These are phyloP conservation scores for Pristionchus mayeri DNA, from an alignment of 2,888 invertebrate genomes.

Conservation along the genomic window DNA sequence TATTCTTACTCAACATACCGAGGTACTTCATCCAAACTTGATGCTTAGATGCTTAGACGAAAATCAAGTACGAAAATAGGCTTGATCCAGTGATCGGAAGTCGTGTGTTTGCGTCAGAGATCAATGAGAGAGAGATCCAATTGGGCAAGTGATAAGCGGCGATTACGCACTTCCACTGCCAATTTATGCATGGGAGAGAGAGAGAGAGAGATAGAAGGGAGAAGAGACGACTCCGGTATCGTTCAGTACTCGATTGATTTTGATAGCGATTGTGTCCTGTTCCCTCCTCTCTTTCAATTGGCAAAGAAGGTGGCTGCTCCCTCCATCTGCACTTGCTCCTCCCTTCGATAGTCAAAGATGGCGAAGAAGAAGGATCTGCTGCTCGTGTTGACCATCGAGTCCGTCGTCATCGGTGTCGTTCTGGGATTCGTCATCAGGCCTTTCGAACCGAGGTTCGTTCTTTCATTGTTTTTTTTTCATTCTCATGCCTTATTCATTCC, in stretches of 20 bases:
- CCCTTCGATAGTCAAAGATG: not conserved
- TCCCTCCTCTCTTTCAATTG: not conserved
- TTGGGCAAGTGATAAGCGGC: slow-evolving; percentile 12
- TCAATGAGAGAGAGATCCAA: not conserved
- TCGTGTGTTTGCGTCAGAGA: not conserved
- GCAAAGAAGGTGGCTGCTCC: not conserved
- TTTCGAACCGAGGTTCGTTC: slow-evolving; percentile 77
- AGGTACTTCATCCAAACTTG: not conserved
- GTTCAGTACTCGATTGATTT: slow-evolving; percentile 40
- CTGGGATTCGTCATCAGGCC: slow-evolving; percentile 78
- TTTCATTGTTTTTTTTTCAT: not conserved
- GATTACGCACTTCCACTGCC: slow-evolving; percentile 19
- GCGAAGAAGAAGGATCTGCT: slow-evolving; percentile 83
- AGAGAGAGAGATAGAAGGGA: not conserved
- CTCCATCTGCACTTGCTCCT: not conserved
- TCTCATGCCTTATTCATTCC: not conserved
- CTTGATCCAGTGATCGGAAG: not conserved
- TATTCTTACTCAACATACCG: not conserved
- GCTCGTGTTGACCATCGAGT: slow-evolving; percentile 86
- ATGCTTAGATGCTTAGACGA: not conserved
- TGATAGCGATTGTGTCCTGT: slow-evolving; percentile 28
- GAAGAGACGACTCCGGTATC: slow-evolving; percentile 32
- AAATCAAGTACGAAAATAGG: not conserved
- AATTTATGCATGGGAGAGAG: slow-evolving; percentile 29
- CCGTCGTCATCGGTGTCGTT: slow-evolving; percentile 84